Percentiles rank a stretch among this genome's conserved stretches.
Conservation (phyloP, 2,113 vertebrate genomes). For the Taxidea taxus region DNA sequence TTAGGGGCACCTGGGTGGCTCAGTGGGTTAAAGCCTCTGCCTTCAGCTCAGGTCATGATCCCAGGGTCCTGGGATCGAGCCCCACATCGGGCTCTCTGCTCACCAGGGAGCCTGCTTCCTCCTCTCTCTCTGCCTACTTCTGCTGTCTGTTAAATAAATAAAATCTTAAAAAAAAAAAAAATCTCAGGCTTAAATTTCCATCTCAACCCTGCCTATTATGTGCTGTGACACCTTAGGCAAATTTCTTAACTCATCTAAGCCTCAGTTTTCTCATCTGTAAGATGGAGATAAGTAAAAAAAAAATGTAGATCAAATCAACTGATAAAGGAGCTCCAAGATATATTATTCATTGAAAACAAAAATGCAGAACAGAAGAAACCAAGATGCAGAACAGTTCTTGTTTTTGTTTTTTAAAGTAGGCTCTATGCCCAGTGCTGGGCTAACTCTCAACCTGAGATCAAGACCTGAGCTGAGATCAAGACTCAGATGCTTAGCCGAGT, state of each 20-base stretch:
- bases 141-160: too few relatives aligned
- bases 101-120: too few relatives aligned
- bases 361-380: neutral
- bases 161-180: too few relatives aligned
- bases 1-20: too few relatives aligned
- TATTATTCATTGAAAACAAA: neutral
- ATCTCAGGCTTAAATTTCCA: neutral
- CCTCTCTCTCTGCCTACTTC: too few relatives aligned
- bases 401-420: neutral
- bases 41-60: too few relatives aligned
- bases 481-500: neutral
- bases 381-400: neutral
- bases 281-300: slow-evolving; percentile 25
- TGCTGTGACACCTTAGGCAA: neutral
- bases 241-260: neutral
- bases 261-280: slow-evolving; percentile 15
- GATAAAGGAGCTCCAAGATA: neutral
- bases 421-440: neutral
- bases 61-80: too few relatives aligned
- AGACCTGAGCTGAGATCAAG: neutral
- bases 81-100: too few relatives aligned
- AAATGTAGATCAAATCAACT: neutral
- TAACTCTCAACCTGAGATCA: neutral
- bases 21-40: too few relatives aligned
- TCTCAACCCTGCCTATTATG: neutral